These are phyloP conservation scores for Aix galericulata DNA, from an alignment of 2,113 vertebrate species.

Conservation along the genomic window DNA sequence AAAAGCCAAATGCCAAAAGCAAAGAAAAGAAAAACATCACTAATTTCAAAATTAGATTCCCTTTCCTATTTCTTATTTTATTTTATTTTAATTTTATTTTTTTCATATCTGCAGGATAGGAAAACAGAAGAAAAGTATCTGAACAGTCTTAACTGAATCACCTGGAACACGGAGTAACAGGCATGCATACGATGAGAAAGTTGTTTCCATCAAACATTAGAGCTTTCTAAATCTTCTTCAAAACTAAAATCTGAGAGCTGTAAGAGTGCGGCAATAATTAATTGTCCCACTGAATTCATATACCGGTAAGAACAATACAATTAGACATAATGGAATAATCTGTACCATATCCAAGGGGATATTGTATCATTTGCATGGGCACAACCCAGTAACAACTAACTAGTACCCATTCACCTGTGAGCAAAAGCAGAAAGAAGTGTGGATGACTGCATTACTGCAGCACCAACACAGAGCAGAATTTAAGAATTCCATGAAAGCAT, in stretches of 20 bases:
- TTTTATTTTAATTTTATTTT: neutral
- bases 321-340: neutral
- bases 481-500: neutral
- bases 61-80: neutral
- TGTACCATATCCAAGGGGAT: neutral
- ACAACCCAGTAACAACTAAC: neutral
- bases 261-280: neutral
- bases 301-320: neutral
- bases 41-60: neutral
- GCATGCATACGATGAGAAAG: neutral
- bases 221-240: neutral
- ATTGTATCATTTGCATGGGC: neutral
- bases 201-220: neutral
- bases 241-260: neutral
- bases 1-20: slow-evolving; percentile 2
- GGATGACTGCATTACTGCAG: neutral
- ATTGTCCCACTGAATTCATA: neutral
- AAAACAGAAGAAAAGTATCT: neutral
- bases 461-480: neutral
- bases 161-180: neutral
- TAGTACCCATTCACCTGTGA: neutral
- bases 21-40: neutral
- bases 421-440: neutral
- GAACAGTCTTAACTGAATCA: neutral
- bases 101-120: neutral